Percentiles rank a stretch among this genome's conserved stretches.
Evolutionary conservation across 2,113 vertebrate species (phyloP).

Genomic region (Cairina moschata): DNA sequence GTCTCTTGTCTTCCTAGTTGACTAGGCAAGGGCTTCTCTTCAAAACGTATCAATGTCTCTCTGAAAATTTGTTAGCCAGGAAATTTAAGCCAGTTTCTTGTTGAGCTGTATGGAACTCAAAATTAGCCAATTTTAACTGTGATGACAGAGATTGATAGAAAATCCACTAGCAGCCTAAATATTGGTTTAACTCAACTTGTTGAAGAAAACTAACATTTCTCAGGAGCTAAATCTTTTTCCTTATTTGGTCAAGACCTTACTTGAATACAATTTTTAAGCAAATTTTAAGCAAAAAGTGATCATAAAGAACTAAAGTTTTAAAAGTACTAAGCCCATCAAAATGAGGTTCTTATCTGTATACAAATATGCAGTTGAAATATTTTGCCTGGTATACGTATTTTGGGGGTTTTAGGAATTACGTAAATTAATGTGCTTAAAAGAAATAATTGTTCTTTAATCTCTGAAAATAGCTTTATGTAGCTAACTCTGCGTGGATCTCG

Average conservation of each 20-base stretch:
- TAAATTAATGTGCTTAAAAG: background rate
- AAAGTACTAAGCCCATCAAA: background rate
- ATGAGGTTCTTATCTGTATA: background rate
- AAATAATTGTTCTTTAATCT: background rate
- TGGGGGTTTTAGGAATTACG: background rate
- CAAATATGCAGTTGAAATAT: background rate
- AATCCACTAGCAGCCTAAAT: background rate
- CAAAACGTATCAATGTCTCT: accelerated
- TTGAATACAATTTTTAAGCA: background rate
- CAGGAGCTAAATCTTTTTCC: background rate
- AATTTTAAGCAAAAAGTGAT: background rate
- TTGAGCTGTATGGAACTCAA: background rate
- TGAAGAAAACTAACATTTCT: background rate
- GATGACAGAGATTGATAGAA: background rate
- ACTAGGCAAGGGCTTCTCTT: background rate
- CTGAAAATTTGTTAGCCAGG: background rate
- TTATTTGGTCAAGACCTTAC: background rate
- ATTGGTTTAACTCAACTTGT: background rate
- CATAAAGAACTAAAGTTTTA: background rate
- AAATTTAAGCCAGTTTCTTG: background rate
- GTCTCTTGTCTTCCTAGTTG: background rate
- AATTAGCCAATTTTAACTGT: background rate
- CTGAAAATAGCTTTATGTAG: background rate
- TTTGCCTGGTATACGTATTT: background rate
- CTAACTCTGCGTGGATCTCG: background rate